Percentiles rank a stretch among this genome's conserved stretches.
phyloP scores from a whole-genome alignment of 2,797 vertebrate genomes.

The Ceryle rudis region DNA sequence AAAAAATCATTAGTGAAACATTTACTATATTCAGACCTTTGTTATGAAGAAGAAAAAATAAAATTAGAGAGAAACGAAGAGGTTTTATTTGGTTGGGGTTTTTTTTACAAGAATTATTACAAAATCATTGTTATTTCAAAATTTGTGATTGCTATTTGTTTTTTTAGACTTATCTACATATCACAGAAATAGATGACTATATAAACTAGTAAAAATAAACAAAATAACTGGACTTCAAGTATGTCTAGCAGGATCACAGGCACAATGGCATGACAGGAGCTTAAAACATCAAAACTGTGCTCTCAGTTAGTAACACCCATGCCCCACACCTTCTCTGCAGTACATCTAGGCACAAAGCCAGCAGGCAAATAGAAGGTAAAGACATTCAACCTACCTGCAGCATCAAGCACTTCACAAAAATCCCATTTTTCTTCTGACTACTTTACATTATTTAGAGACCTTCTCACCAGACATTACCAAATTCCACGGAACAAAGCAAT shows the following conservation, averaged over 20 bases:
- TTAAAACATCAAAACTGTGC: neutral
- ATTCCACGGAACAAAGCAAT: neutral
- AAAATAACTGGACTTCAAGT: neutral
- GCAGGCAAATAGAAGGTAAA: neutral
- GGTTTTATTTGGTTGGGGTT: neutral
- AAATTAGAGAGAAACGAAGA: neutral
- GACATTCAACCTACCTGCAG: neutral
- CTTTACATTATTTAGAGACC: neutral
- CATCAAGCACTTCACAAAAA: neutral
- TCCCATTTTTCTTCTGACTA: neutral
- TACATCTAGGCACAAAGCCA: neutral
- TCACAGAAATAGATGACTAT: neutral
- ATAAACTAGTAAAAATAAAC: neutral
- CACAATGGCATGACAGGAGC: accelerated
- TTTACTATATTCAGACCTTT: neutral
- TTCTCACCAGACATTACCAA: neutral
- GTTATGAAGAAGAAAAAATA: neutral
- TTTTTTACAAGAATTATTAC: neutral
- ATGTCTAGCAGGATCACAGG: neutral
- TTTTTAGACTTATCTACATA: neutral
- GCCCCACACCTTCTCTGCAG: neutral
- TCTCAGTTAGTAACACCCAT: neutral
- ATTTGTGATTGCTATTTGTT: neutral
- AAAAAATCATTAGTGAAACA: neutral
- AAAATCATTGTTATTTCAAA: neutral